phyloP scores from a whole-genome alignment of 2,888 invertebrate genomes.

The Aporophyla lueneburgensis region DNA sequence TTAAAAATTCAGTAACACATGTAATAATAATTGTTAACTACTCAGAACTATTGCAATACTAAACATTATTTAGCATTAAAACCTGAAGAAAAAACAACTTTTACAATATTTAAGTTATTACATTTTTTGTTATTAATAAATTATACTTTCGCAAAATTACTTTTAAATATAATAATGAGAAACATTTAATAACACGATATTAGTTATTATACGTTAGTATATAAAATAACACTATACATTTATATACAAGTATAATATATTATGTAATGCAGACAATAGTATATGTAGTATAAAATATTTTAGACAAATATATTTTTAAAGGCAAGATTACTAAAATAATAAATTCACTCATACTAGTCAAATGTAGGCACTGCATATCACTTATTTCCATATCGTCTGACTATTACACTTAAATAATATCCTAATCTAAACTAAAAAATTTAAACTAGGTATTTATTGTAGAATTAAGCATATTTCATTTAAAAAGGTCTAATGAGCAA shows the following conservation, averaged over 20 bases:
- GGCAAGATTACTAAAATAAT: conserved; percentile 61
- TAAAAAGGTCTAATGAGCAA: conserved; percentile 17
- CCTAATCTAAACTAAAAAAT: conserved; percentile 35
- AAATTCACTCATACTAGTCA: conserved; percentile 38
- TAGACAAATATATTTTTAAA: conserved; percentile 13
- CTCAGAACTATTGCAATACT: conserved; percentile 36
- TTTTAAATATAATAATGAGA: conserved; percentile 44
- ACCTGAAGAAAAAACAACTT: conserved; percentile 13
- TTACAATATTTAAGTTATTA: conserved; percentile 6
- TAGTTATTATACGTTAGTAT: conserved; percentile 47
- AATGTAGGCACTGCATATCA: conserved; percentile 61
- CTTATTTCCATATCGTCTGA: conserved; percentile 53
- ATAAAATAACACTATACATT: conserved; percentile 28
- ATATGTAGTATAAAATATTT: conserved; percentile 55
- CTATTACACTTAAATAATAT: conserved; percentile 53
- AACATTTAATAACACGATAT: conserved; percentile 50
- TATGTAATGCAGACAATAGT: conserved; percentile 58
- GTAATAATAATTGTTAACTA: conserved; percentile 6
- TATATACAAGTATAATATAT: conserved; percentile 43
- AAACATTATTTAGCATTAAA: conserved; percentile 21
- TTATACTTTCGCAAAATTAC: conserved; percentile 56
- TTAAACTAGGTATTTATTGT: conserved; percentile 1
- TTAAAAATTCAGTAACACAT: conserved; percentile 36
- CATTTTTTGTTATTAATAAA: conserved; percentile 26
- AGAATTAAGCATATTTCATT: conserved; percentile 26